These are phyloP conservation scores for Emys orbicularis DNA, from an alignment of 2,797 vertebrate species.

Conservation along the genomic window DNA sequence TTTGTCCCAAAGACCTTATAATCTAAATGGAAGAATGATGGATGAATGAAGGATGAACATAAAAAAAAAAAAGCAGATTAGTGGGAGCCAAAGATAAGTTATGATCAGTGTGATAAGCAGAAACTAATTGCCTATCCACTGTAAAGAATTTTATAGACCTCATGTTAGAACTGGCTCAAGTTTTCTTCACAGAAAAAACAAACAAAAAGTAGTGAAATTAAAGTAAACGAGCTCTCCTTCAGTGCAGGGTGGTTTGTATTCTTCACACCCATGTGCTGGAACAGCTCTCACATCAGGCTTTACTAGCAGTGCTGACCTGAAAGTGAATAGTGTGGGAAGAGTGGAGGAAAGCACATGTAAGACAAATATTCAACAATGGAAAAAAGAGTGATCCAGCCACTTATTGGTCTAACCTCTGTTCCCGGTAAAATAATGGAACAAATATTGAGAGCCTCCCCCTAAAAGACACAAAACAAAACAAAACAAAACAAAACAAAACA, in stretches of 20 bases:
- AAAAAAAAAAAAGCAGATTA: not conserved
- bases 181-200: not conserved
- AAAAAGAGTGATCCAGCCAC: not conserved
- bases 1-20: not conserved
- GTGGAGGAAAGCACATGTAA: not conserved
- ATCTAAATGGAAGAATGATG: not conserved
- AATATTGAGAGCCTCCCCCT: not conserved
- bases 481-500: no score
- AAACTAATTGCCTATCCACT: not conserved
- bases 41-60: not conserved
- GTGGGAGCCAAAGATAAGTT: not conserved
- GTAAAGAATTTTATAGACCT: not conserved
- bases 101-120: not conserved
- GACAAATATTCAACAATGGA: not conserved
- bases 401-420: not conserved
- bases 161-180: fast-evolving
- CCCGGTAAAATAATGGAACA: not conserved
- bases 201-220: fast-evolving
- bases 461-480: no score
- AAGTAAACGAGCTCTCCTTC: not conserved
- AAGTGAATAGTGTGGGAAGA: not conserved
- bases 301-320: not conserved
- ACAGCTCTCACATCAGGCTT: not conserved
- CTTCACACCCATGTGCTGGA: not conserved
- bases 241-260: not conserved